A percentile compares a stretch with the other conserved stretches of the same genome.
These are phyloP conservation scores for Tokudaia muenninki DNA, from an alignment of 2,797 vertebrate species.

Conservation along the genomic window DNA sequence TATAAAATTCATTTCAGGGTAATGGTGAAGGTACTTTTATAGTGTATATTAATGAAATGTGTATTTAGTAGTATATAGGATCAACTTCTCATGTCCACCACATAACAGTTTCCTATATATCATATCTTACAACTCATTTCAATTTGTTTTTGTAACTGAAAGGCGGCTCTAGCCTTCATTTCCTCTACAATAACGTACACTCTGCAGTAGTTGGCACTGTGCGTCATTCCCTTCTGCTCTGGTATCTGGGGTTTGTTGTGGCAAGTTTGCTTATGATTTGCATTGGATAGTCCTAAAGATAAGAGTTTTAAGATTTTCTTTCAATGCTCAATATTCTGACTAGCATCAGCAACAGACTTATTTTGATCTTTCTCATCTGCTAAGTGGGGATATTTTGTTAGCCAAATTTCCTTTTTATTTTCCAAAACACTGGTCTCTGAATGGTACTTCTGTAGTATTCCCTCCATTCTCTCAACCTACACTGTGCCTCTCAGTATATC, in stretches of 20 bases:
- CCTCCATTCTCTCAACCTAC: not conserved
- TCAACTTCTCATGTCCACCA: not conserved
- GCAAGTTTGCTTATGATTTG: not conserved
- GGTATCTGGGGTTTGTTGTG: not conserved
- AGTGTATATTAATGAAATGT: not conserved
- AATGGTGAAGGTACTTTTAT: not conserved
- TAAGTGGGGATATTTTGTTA: not conserved
- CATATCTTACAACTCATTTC: not conserved
- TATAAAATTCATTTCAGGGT: slow-evolving; percentile 32
- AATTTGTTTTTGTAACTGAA: slow-evolving; percentile 35
- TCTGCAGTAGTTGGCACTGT: not conserved
- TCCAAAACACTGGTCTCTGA: not conserved
- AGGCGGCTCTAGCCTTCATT: not conserved
- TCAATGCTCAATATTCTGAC: not conserved
- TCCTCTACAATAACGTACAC: not conserved
- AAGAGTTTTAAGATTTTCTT: not conserved
- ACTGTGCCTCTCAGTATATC: not conserved
- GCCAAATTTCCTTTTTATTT: not conserved
- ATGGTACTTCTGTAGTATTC: not conserved
- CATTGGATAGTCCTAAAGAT: slow-evolving; percentile 9
- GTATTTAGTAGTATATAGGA: not conserved
- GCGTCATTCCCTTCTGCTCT: not conserved
- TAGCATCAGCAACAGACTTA: not conserved
- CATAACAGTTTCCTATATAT: not conserved
- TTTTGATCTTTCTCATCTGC: slow-evolving; percentile 13